A percentile compares a stretch with the other conserved stretches of the same genome.
phyloP scores from a whole-genome alignment of 2,888 invertebrate species.

The Idaea biselata region DNA sequence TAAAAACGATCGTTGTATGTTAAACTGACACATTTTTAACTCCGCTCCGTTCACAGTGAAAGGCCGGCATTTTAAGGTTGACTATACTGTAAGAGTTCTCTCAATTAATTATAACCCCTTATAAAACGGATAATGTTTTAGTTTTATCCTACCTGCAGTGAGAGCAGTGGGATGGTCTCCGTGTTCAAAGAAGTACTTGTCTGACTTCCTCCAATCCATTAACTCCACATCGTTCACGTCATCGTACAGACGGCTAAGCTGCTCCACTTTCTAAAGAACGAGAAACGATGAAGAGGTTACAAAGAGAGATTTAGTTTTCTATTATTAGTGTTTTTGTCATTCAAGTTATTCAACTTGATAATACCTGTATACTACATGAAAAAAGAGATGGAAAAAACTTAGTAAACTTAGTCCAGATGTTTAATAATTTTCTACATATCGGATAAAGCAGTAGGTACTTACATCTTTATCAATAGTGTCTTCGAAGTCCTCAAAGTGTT shows the following conservation, averaged over 20 bases:
- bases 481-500: slow-evolving; percentile 86
- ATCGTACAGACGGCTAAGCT: slow-evolving; percentile 38
- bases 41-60: too few species aligned
- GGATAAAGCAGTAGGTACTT: slow-evolving; percentile 11
- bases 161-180: slow-evolving; percentile 37
- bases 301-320: neutral
- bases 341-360: too few species aligned
- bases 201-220: slow-evolving; percentile 43
- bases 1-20: too few species aligned
- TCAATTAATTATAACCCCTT: neutral
- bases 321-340: too few species aligned
- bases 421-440: too few species aligned
- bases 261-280: slow-evolving; percentile 37
- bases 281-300: neutral
- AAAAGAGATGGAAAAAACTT: too few species aligned
- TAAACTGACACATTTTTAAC: too few species aligned
- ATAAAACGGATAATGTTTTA: neutral
- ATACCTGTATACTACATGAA: too few species aligned
- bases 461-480: slow-evolving; percentile 81
- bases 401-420: too few species aligned
- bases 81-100: neutral
- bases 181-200: slow-evolving; percentile 45
- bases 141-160: slow-evolving; percentile 29
- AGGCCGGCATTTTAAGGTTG: neutral
- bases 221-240: slow-evolving; percentile 41